Percentiles rank a stretch among this genome's conserved stretches.
Conservation (phyloP, 2,888 invertebrate genomes). For the Pasiphila rectangulata region DNA sequence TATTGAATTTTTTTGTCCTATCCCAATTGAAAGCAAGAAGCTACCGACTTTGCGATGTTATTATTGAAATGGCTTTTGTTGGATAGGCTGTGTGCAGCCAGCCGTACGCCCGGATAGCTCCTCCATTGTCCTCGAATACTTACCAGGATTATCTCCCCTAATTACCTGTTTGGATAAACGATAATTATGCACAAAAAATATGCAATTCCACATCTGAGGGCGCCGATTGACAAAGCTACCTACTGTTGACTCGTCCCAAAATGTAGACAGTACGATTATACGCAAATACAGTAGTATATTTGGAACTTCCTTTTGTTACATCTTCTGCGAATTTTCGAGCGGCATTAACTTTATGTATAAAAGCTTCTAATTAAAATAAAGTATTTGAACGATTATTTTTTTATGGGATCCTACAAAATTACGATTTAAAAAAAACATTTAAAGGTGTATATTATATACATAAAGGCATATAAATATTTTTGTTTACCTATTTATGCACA, state of each 20-base stretch:
- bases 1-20: constrained; percentile 54
- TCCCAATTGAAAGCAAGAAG: constrained; percentile 72
- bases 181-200: constrained; percentile 62
- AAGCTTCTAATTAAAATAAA: no score
- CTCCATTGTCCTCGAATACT: constrained; percentile 62
- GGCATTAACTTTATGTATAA: no score
- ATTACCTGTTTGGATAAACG: constrained; percentile 75
- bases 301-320: background rate
- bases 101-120: constrained; percentile 50
- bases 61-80: constrained; percentile 65
- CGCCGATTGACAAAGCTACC: constrained; percentile 52
- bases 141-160: constrained; percentile 69
- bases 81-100: constrained; percentile 60
- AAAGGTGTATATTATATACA: no score
- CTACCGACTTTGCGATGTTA: constrained; percentile 78
- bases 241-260: constrained; percentile 19
- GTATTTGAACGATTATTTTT: no score
- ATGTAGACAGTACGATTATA: constrained; percentile 2
- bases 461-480: no score
- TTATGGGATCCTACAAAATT: no score
- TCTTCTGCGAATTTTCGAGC: constrained; percentile 1
- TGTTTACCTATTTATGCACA: no score
- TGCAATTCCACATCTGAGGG: constrained; percentile 49
- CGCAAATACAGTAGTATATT: constrained; percentile 9
- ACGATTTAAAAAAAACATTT: no score